These are phyloP conservation scores for Eidolon helvum DNA, from an alignment of 2,113 vertebrate genomes.

Conservation along the genomic window DNA sequence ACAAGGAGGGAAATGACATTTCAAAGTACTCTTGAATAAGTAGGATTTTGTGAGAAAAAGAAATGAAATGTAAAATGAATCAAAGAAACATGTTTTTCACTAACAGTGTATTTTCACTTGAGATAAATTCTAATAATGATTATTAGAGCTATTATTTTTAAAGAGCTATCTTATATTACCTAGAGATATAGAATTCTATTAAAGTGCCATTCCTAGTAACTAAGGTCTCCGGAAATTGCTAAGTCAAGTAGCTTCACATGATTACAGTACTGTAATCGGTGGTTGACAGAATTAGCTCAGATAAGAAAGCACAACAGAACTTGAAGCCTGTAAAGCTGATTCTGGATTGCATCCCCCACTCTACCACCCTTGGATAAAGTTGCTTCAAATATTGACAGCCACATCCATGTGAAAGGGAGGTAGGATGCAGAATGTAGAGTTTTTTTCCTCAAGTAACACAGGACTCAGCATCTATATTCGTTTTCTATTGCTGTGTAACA, in stretches of 20 bases:
- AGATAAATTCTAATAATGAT: not conserved
- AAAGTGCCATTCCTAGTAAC: not conserved
- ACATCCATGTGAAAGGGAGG: not conserved
- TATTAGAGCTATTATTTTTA: not conserved
- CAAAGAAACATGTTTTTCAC: not conserved
- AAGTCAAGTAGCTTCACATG: not conserved
- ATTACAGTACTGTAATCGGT: not conserved
- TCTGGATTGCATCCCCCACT: not conserved
- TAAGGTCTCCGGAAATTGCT: not conserved
- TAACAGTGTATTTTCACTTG: not conserved
- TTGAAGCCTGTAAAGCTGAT: not conserved
- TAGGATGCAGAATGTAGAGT: not conserved
- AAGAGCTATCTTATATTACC: not conserved
- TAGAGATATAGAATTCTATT: not conserved
- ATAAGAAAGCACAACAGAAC: not conserved
- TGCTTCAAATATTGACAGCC: not conserved
- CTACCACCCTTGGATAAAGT: not conserved
- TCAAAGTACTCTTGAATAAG: not conserved
- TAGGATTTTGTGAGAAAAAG: not conserved
- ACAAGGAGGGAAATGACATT: not conserved
- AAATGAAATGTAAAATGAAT: not conserved
- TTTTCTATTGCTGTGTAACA: not conserved
- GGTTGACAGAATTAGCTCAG: not conserved
- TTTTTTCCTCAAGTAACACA: not conserved
- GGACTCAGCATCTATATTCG: not conserved